Conservation (phyloP, 2,888 invertebrate genomes). For the Chaetogeoica ovagalla region DNA sequence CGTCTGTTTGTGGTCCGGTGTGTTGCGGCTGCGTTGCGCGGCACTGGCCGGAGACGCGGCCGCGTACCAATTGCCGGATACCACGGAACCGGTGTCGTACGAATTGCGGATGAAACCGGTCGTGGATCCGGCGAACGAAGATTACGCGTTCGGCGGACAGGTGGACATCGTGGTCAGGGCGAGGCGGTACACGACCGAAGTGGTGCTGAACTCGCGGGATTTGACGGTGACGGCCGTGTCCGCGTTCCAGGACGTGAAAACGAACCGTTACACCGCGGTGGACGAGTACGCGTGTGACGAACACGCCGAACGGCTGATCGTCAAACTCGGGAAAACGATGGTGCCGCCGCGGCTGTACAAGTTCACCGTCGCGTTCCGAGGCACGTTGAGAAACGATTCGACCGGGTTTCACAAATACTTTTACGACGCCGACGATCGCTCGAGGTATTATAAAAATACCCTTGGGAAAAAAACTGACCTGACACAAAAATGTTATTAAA, state of each 20-base stretch:
- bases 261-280: not conserved
- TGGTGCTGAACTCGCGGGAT: constrained; percentile 27
- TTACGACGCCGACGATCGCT: constrained; percentile 57
- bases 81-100: constrained; percentile 43
- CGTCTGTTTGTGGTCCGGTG: too few relatives aligned
- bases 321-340: not conserved
- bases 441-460: too few relatives aligned
- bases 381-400: constrained; percentile 41
- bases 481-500: too few relatives aligned
- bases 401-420: constrained; percentile 52
- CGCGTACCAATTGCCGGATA: constrained; percentile 5
- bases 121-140: not conserved
- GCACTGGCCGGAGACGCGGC: too few relatives aligned
- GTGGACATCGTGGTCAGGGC: constrained; percentile 6
- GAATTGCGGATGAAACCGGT: not conserved
- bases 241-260: not conserved
- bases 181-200: not conserved
- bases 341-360: constrained; percentile 9
- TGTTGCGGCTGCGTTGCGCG: too few relatives aligned
- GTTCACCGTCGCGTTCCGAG: constrained; percentile 44
- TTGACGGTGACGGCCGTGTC: constrained; percentile 6
- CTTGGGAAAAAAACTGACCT: too few relatives aligned
- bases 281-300: not conserved
- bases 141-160: not conserved
- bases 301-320: not conserved